phyloP scores from a whole-genome alignment of 2,113 vertebrate species.

The Pongo pygmaeus region DNA sequence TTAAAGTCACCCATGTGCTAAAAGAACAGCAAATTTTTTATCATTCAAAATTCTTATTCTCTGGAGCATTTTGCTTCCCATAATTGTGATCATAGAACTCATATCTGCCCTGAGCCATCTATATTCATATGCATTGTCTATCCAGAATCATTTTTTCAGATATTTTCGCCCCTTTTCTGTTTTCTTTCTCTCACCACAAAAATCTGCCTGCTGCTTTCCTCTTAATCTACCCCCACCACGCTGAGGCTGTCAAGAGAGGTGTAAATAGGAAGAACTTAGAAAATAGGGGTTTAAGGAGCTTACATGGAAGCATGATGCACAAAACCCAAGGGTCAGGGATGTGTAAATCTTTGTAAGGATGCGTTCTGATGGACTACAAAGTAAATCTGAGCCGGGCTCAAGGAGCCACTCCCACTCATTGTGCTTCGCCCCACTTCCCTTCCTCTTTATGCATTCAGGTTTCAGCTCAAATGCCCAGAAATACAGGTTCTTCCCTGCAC shows the following conservation, averaged over 20 bases:
- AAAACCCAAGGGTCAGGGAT: background rate
- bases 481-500: accelerated
- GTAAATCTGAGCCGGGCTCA: background rate
- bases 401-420: background rate
- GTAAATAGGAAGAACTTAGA: background rate
- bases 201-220: background rate
- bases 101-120: background rate
- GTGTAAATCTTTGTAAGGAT: background rate
- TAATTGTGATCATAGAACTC: background rate
- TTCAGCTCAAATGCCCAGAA: background rate
- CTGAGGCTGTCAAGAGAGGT: background rate
- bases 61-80: background rate
- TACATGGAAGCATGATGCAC: too few relatives aligned
- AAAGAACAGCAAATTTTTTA: background rate
- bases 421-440: background rate
- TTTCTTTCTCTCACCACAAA: background rate
- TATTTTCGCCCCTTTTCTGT: background rate
- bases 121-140: background rate
- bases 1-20: slow-evolving; percentile 39
- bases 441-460: background rate
- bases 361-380: background rate
- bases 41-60: background rate
- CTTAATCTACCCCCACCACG: background rate
- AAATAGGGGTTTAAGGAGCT: background rate
- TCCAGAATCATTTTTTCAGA: background rate